A percentile compares a stretch with the other conserved stretches of the same genome.
Conservation (phyloP, 2,888 invertebrate species). For the Myopa testacea region DNA sequence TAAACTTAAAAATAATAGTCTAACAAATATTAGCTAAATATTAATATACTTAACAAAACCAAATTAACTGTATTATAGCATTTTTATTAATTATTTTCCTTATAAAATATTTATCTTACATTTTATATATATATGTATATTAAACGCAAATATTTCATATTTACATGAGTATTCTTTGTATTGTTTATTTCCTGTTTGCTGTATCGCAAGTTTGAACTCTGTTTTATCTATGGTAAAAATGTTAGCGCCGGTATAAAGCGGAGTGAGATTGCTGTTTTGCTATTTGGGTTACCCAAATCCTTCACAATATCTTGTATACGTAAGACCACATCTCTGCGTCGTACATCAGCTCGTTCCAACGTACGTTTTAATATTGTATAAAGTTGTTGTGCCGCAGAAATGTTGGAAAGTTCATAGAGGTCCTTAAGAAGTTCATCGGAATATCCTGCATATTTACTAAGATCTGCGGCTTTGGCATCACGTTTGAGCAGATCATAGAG, state of each 20-base stretch:
- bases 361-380: constrained; percentile 63
- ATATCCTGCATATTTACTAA: constrained; percentile 67
- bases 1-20: no score
- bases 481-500: constrained; percentile 68
- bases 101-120: no score
- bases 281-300: constrained; percentile 62
- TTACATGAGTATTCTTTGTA: not conserved
- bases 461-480: constrained; percentile 66
- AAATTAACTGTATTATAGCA: no score
- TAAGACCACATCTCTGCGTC: constrained; percentile 63
- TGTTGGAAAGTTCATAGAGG: constrained; percentile 59
- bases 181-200: not conserved
- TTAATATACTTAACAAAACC: no score
- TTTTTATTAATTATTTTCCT: no score
- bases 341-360: constrained; percentile 63
- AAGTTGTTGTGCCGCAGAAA: constrained; percentile 64
- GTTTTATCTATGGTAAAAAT: constrained; percentile 56
- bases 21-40: no score
- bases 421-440: constrained; percentile 61
- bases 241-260: constrained; percentile 64
- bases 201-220: not conserved
- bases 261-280: constrained; percentile 60
- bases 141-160: no score
- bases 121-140: no score
- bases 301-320: constrained; percentile 63